These are phyloP conservation scores for Tholera decimalis DNA, from an alignment of 2,888 invertebrate species.

Conservation along the genomic window DNA sequence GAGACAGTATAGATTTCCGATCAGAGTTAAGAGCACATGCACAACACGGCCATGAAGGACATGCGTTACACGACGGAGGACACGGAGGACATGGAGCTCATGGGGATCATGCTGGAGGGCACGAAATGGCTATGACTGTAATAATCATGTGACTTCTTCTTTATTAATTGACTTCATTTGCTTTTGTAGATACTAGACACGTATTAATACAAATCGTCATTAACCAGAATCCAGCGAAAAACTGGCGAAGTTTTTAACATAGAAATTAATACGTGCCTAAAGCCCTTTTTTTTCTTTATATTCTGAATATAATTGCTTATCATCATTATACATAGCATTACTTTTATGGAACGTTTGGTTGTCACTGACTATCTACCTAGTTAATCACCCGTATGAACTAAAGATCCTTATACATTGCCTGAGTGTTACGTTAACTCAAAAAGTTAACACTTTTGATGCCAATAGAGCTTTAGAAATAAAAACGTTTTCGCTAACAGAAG, in stretches of 20 bases:
- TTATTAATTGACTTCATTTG: neutral
- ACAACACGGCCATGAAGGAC: constrained; percentile 38
- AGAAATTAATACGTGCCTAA: neutral
- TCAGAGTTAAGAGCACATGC: constrained; percentile 60
- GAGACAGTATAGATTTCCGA: constrained; percentile 64
- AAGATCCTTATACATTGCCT: neutral
- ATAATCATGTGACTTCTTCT: constrained; percentile 58
- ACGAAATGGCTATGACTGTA: constrained; percentile 81
- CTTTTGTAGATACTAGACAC: neutral
- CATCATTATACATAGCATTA: neutral
- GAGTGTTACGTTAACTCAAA: too few relatives aligned
- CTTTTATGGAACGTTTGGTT: neutral
- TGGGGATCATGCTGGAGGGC: constrained; percentile 53
- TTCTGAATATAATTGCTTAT: neutral
- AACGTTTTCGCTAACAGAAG: neutral
- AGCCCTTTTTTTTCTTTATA: neutral
- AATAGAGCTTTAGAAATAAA: neutral
- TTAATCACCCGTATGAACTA: neutral
- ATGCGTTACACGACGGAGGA: constrained; percentile 15
- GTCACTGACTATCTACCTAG: neutral
- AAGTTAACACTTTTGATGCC: neutral
- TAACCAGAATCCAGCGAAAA: too few relatives aligned
- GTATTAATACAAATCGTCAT: constrained; percentile 2
- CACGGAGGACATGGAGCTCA: constrained; percentile 51
- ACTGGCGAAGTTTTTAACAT: neutral